phyloP scores from a whole-genome alignment of 1,140 invertebrate genomes.

The Ylistrum balloti region DNA sequence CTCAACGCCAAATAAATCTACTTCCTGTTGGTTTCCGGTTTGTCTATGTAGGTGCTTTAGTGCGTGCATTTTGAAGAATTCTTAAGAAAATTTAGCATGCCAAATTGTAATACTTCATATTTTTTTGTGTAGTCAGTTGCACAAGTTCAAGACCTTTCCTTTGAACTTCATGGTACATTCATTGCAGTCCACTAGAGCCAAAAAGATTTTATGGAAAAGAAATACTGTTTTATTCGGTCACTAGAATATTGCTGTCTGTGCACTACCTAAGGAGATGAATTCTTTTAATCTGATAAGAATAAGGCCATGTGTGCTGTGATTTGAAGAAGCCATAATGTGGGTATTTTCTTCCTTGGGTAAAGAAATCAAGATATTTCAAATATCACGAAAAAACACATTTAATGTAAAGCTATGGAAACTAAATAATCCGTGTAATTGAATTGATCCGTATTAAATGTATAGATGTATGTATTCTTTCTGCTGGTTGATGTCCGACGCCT shows the following conservation, averaged over 20 bases:
- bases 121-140: background rate
- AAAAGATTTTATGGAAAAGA: background rate
- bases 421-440: constrained; percentile 29
- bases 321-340: background rate
- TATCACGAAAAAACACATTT: background rate
- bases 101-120: background rate
- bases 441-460: background rate
- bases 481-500: background rate
- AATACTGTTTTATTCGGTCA: background rate
- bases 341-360: background rate
- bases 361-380: background rate
- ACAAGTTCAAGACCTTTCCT: constrained; percentile 11
- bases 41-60: background rate
- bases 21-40: constrained; percentile 3
- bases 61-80: background rate
- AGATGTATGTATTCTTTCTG: background rate
- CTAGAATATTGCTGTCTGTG: background rate
- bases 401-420: background rate
- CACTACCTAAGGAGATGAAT: background rate
- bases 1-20: background rate
- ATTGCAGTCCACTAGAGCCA: background rate
- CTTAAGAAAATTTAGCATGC: background rate
- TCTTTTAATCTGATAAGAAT: background rate
- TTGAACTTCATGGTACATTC: background rate
- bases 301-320: background rate